Conservation (phyloP, 1,140 invertebrate genomes). For the Euura saliciscinereae region DNA sequence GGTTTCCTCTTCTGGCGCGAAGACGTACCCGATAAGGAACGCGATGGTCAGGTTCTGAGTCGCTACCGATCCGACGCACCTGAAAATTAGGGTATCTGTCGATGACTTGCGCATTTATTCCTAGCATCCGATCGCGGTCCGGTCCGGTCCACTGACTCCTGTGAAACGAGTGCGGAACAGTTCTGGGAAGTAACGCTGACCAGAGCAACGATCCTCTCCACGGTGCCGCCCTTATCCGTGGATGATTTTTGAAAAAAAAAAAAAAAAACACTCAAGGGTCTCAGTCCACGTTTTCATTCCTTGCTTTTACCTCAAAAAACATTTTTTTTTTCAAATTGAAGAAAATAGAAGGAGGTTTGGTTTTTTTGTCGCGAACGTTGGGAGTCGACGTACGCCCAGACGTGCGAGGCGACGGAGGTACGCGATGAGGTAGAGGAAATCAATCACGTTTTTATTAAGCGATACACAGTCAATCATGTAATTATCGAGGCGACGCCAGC, state of each 20-base stretch:
- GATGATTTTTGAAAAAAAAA: too few species aligned
- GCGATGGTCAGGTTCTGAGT: not conserved
- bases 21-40: too few species aligned
- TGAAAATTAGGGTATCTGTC: not conserved
- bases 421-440: not conserved
- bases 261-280: too few species aligned
- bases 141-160: not conserved
- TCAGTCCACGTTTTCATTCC: too few species aligned
- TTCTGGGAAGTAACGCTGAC: not conserved
- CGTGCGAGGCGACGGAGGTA: too few species aligned
- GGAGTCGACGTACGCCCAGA: too few species aligned
- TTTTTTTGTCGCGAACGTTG: too few species aligned
- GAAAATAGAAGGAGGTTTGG: too few species aligned
- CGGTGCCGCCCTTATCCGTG: not conserved
- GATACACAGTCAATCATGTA: slow-evolving; percentile 8
- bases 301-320: too few species aligned
- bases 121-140: not conserved
- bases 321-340: too few species aligned
- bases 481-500: slow-evolving; percentile 1
- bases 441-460: slow-evolving; percentile 26
- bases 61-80: not conserved
- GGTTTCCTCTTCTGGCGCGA: too few species aligned
- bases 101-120: not conserved
- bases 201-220: not conserved
- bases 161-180: slow-evolving; percentile 9